Conservation (phyloP, 2,113 vertebrate species). For the Albula glossodonta region DNA sequence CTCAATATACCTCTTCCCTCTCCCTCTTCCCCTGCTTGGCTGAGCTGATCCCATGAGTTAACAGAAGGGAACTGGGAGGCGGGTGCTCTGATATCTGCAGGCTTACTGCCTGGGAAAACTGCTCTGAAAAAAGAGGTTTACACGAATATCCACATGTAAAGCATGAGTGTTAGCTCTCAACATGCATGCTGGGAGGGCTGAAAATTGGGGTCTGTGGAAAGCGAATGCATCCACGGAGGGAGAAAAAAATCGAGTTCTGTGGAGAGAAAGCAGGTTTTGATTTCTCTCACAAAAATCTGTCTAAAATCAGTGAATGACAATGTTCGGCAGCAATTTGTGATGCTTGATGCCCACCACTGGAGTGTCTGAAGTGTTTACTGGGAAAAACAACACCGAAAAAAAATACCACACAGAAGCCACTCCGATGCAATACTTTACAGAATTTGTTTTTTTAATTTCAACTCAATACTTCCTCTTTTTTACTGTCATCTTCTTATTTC, state of each 20-base stretch:
- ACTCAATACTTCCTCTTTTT: neutral
- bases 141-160: too few species aligned
- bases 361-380: neutral
- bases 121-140: too few species aligned
- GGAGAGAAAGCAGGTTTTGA: neutral
- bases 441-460: neutral
- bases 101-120: too few species aligned
- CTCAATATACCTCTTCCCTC: neutral
- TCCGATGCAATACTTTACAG: neutral
- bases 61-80: neutral
- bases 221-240: neutral
- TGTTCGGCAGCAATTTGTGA: neutral
- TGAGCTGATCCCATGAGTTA: neutral
- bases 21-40: constrained; percentile 9
- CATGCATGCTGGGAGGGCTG: too few species aligned
- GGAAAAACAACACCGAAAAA: neutral
- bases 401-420: neutral
- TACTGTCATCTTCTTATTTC: neutral
- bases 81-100: neutral
- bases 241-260: neutral
- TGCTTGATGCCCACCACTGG: neutral
- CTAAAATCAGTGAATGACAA: neutral
- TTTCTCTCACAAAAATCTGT: neutral
- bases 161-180: too few species aligned
- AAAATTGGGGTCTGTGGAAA: neutral